Percentiles rank a stretch among this genome's conserved stretches.
Evolutionary conservation across 2,888 invertebrate species (phyloP).

Genomic region (Flexamia atlantica): DNA sequence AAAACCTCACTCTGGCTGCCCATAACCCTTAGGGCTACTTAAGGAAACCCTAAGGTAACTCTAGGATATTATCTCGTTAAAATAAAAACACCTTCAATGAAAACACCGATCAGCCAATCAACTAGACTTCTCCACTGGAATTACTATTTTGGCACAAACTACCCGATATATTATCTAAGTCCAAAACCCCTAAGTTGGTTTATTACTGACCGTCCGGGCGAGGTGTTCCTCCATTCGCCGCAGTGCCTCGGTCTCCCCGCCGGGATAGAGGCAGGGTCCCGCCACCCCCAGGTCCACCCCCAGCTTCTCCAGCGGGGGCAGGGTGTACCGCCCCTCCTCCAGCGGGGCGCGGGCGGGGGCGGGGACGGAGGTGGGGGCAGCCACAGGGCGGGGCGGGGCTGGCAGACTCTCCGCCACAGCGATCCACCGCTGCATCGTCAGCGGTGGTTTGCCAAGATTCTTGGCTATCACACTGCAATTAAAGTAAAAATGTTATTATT

Average conservation of each 20-base stretch:
- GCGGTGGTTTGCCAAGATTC: slow-evolving; percentile 79
- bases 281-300: slow-evolving; percentile 76
- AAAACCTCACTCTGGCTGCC: too few relatives aligned
- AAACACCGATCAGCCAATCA: too few relatives aligned
- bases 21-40: too few relatives aligned
- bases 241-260: slow-evolving; percentile 81
- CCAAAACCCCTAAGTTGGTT: too few relatives aligned
- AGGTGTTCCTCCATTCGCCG: slow-evolving; percentile 77
- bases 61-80: too few relatives aligned
- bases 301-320: slow-evolving; percentile 78
- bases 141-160: too few relatives aligned
- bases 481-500: too few relatives aligned
- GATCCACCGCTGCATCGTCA: slow-evolving; percentile 82
- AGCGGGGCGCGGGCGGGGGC: slow-evolving; percentile 73
- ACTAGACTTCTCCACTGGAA: too few relatives aligned
- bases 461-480: slow-evolving; percentile 78
- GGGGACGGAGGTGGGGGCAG: slow-evolving; percentile 75
- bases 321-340: slow-evolving; percentile 75
- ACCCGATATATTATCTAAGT: too few relatives aligned
- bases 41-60: too few relatives aligned
- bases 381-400: slow-evolving; percentile 73
- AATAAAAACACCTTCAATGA: too few relatives aligned
- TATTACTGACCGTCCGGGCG: slow-evolving; percentile 74
- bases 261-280: slow-evolving; percentile 78
- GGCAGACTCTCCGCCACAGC: slow-evolving; percentile 75